Base-by-base conservation (phyloP, 2,797 vertebrate genomes). In the Enteromius anoplus region DNA sequence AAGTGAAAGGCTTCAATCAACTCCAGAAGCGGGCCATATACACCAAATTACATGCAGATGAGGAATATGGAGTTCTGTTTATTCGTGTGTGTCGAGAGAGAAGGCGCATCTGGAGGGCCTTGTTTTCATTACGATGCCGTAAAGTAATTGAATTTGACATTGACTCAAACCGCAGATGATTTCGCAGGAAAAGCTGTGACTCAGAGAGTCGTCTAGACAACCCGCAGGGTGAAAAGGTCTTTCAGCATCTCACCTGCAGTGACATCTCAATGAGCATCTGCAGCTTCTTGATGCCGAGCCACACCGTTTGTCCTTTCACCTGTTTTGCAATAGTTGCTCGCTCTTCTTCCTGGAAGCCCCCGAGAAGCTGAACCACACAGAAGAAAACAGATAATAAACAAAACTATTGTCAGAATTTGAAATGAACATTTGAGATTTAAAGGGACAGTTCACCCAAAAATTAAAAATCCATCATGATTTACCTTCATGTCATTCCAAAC, bases 231-330 rank as follows among this genome's bases (percentile, higher is more conserved):
- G 12, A n/a, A 76, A 47, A 78, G 42, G 71, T 60, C 73, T 26
- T 66, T 58, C 71, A 49, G 65, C 2, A 21, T 75, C 94, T 94
- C 87, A 99, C 98, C 94, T 99, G 97, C 23, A 96, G 86, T 1
- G 97, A 95, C 98, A 98, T 99, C 91, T 98, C 98, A 40, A 99
- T 99, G 89, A 99, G 92, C 97, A 99, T 99, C 77, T 97, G 95
- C 85, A 99, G 89, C 94, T 99, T 99, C 84, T 99, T 99, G 82
- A 99, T 98, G 42, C 97, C 97, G 2, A 99, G 97, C 95, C 95
- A 97, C 87, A 99, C 93, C 0, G 60, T n/a, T 11, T 89, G 90
- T 85, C 92, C 94, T 90, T 96, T 97, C 82, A 98, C 95, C 0
- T 94, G 93, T 88, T 96, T 94, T 0, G 95, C 94, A 1, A 99